Conservation (phyloP, 2,797 vertebrate species). For the Acrossocheilus fasciatus region DNA sequence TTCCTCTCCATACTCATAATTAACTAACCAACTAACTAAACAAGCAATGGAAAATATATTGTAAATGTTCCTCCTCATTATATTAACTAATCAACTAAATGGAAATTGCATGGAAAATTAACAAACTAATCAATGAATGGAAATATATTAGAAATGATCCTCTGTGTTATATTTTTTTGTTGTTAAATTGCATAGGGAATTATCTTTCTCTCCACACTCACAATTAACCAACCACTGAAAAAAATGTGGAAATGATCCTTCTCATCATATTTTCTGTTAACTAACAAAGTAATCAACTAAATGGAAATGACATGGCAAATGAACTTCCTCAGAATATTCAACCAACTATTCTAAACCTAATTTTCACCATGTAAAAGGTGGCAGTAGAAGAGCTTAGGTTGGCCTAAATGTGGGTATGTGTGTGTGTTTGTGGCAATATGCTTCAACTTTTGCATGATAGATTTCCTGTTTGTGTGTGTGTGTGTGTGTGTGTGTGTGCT, state of each 20-base stretch:
- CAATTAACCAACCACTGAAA: not conserved
- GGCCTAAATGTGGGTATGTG: conserved; percentile 3
- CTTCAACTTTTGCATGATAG: not conserved
- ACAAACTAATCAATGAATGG: not conserved
- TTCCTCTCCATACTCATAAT: not conserved
- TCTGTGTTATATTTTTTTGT: too few relatives aligned
- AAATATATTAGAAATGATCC: too few relatives aligned
- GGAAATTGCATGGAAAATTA: not conserved
- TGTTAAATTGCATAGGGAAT: not conserved
- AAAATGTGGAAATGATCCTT: not conserved
- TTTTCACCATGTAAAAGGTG: not conserved
- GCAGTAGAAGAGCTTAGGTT: not conserved
- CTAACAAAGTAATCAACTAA: not conserved
- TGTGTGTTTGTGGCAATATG: not conserved
- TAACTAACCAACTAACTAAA: not conserved
- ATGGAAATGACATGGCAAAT: not conserved
- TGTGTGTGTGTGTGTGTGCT: not conserved
- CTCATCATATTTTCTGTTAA: not conserved
- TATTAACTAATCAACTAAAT: not conserved
- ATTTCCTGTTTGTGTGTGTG: not conserved
- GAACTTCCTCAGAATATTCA: not conserved
- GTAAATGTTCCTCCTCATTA: not conserved
- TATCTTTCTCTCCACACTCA: not conserved
- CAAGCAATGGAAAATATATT: not conserved
- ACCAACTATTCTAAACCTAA: not conserved